A percentile compares a stretch with the other conserved stretches of the same genome.
Evolutionary conservation across 2,797 vertebrate species (phyloP).

Genomic region (Hirundo rustica): DNA sequence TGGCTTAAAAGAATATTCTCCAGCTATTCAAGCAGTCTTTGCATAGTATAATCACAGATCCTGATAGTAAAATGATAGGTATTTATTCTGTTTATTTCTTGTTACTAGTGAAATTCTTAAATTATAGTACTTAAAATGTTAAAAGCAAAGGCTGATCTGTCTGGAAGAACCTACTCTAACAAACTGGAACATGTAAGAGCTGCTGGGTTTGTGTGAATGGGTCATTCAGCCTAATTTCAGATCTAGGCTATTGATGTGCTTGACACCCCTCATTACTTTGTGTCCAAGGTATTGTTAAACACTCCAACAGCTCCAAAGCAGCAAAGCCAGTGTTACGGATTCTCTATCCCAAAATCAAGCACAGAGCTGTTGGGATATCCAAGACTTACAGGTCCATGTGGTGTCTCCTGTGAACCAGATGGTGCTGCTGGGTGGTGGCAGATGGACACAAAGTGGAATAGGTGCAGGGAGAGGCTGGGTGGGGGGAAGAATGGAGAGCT

Average conservation of each 20-base stretch:
- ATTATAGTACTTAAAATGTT: neutral
- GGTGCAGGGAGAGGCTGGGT: neutral
- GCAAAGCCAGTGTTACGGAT: fast-evolving
- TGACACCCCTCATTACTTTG: too few relatives aligned
- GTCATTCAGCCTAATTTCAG: neutral
- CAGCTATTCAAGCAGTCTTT: neutral
- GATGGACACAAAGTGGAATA: neutral
- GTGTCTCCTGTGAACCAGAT: neutral
- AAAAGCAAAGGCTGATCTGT: neutral
- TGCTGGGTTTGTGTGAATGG: neutral
- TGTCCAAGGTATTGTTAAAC: neutral
- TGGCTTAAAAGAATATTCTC: neutral
- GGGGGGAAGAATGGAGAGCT: neutral
- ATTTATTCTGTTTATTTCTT: neutral
- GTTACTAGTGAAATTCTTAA: fast-evolving
- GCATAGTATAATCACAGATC: neutral
- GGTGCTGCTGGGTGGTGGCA: neutral
- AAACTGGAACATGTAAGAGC: neutral
- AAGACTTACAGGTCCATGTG: fast-evolving
- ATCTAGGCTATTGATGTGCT: neutral
- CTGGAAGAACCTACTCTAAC: neutral
- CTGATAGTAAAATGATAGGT: neutral
- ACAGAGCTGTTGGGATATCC: too few relatives aligned
- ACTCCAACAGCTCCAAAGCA: fast-evolving
- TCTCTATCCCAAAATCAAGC: neutral